phyloP scores from a whole-genome alignment of 30 jellyfish, hydroid and myxozoan genomes.

The Aurelia coerulea region DNA sequence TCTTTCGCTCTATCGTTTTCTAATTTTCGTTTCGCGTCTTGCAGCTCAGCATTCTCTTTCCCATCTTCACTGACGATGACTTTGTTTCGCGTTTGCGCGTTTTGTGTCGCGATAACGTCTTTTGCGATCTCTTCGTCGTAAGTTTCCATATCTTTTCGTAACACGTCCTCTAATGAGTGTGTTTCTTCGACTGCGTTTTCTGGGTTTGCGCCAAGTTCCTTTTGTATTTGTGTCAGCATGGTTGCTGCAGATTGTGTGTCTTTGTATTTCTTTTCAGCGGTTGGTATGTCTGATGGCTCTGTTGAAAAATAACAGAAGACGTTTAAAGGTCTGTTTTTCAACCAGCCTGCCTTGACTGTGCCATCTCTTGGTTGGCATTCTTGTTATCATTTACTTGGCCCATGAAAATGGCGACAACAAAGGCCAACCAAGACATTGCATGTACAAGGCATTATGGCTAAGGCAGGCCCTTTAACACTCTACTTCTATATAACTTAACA shows the following conservation, averaged over 20 bases:
- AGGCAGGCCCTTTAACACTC: too few species aligned
- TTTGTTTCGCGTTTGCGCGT: slow-evolving; percentile 73
- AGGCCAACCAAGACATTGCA: too few species aligned
- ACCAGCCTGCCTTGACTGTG: too few species aligned
- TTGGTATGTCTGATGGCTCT: slow-evolving; percentile 69
- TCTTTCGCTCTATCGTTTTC: slow-evolving; percentile 88
- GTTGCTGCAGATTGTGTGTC: slow-evolving; percentile 86
- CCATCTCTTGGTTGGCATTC: too few species aligned
- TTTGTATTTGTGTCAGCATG: slow-evolving; percentile 79
- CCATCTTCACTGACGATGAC: slow-evolving; percentile 63
- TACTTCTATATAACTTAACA: too few species aligned
- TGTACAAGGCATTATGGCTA: too few species aligned
- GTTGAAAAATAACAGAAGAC: not conserved
- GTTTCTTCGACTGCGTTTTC: slow-evolving; percentile 82
- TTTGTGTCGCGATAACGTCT: slow-evolving; percentile 62
- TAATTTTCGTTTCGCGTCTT: slow-evolving; percentile 80
- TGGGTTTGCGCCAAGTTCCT: slow-evolving; percentile 88
- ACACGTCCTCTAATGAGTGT: slow-evolving; percentile 66
- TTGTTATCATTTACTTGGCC: too few species aligned
- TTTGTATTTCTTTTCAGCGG: slow-evolving; percentile 69
- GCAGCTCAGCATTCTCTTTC: slow-evolving; percentile 33
- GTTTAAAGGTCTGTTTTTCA: too few species aligned
- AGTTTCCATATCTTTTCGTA: slow-evolving; percentile 72
- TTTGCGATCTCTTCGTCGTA: slow-evolving; percentile 79
- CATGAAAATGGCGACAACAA: too few species aligned